Percentiles rank a stretch among this genome's conserved stretches.
phyloP scores from a whole-genome alignment of 2,888 invertebrate genomes.

The Caenorhabditis uteleia region DNA sequence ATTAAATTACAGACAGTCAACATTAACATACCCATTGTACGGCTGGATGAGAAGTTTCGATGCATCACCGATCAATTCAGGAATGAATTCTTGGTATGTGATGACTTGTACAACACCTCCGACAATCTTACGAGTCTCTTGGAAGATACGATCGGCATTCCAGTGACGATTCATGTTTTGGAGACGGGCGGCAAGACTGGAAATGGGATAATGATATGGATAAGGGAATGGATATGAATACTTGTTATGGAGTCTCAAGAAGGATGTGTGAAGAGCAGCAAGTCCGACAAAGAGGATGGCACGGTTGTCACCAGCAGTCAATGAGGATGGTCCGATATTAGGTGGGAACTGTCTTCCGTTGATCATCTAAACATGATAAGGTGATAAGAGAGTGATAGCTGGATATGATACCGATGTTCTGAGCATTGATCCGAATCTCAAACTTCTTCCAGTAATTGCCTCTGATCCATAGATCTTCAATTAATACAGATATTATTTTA shows the following conservation, averaged over 20 bases:
- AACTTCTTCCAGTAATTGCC: constrained; percentile 41
- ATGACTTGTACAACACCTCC: constrained; percentile 65
- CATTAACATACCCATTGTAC: constrained; percentile 76
- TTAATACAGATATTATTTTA: constrained; percentile 2
- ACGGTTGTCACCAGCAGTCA: constrained; percentile 62
- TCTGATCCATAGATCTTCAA: constrained; percentile 67
- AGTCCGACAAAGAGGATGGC: constrained; percentile 71
- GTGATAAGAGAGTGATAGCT: background rate
- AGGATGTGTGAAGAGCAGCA: constrained; percentile 75
- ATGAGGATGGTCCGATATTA: constrained; percentile 28
- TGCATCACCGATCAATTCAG: constrained; percentile 81
- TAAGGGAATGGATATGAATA: constrained; percentile 72
- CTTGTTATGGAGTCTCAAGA: constrained; percentile 90
- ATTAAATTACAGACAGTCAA: too few relatives aligned
- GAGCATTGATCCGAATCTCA: constrained; percentile 60
- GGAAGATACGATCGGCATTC: constrained; percentile 63
- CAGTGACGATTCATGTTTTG: constrained; percentile 68
- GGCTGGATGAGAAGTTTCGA: constrained; percentile 78
- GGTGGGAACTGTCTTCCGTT: constrained; percentile 51
- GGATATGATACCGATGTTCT: constrained; percentile 37
- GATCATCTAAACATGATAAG: constrained; percentile 37
- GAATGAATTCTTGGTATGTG: constrained; percentile 81
- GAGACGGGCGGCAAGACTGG: constrained; percentile 61
- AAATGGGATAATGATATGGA: constrained; percentile 3
- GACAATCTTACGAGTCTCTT: constrained; percentile 71